phyloP scores from a whole-genome alignment of 2,888 invertebrate genomes.

The Hydraecia micacea region DNA sequence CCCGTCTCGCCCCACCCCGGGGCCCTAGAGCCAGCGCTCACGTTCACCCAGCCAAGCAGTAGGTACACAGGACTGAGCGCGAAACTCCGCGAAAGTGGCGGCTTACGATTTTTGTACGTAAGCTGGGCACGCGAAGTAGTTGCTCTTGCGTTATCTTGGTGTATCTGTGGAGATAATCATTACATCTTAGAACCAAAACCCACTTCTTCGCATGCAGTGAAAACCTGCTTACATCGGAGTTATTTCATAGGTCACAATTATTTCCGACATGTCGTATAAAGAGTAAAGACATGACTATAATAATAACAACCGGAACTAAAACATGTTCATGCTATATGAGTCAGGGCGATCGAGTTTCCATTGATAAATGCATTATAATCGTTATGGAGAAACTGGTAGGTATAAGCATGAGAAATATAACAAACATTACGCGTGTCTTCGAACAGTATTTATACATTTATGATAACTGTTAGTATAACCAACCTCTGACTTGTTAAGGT shows the following conservation, averaged over 20 bases:
- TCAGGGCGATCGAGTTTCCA: slow-evolving; percentile 56
- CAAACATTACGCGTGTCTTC: background rate
- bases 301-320: slow-evolving; percentile 51
- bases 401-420: slow-evolving; percentile 14
- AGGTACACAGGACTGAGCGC: too few relatives aligned
- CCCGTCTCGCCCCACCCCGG: too few relatives aligned
- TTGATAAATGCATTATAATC: slow-evolving; percentile 52
- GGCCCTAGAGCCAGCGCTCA: too few relatives aligned
- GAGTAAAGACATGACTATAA: slow-evolving; percentile 13
- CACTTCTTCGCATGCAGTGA: background rate
- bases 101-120: too few relatives aligned
- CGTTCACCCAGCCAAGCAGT: too few relatives aligned
- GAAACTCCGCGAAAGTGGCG: too few relatives aligned
- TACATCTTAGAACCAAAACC: background rate
- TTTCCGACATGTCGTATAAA: slow-evolving; percentile 19
- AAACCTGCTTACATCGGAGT: slow-evolving; percentile 9
- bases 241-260: slow-evolving; percentile 31
- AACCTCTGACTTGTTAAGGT: background rate
- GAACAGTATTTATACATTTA: slow-evolving; percentile 6
- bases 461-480: background rate
- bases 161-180: background rate
- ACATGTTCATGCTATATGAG: slow-evolving; percentile 49
- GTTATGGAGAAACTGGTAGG: slow-evolving; percentile 33
- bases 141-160: too few relatives aligned
- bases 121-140: too few relatives aligned